Evolutionary conservation across 1,140 invertebrate genomes (phyloP).

Genomic region (Sminthurinus signatus): DNA sequence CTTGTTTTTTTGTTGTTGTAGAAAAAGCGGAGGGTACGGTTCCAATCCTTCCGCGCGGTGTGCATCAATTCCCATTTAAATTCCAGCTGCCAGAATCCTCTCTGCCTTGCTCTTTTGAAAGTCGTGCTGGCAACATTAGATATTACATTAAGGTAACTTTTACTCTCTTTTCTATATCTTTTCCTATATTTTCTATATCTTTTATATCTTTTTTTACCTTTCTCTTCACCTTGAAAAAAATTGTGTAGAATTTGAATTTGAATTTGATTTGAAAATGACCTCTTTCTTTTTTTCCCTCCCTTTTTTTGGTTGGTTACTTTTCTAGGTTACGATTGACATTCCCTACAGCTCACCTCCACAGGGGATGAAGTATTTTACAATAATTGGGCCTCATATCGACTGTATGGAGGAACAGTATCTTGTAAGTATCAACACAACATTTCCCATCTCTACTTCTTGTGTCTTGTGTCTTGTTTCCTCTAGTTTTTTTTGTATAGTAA

Average conservation of each 20-base stretch:
- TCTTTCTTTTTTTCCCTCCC: too few relatives aligned
- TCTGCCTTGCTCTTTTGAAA: constrained; percentile 74
- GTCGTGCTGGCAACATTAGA: constrained; percentile 67
- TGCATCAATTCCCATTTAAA: constrained; percentile 68
- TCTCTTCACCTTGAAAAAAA: too few relatives aligned
- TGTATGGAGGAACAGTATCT: constrained; percentile 80
- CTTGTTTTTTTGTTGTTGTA: constrained; percentile 42
- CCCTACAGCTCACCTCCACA: constrained; percentile 77
- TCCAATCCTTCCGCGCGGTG: constrained; percentile 66
- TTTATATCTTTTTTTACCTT: too few relatives aligned
- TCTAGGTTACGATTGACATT: constrained; percentile 64
- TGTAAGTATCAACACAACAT: too few relatives aligned
- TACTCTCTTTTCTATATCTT: too few relatives aligned
- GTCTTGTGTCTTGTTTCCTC: too few relatives aligned
- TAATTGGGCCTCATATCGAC: constrained; percentile 76
- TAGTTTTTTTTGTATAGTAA: too few relatives aligned
- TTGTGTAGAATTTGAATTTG: too few relatives aligned
- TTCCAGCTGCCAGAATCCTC: constrained; percentile 71
- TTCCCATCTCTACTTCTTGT: too few relatives aligned
- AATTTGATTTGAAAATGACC: too few relatives aligned
- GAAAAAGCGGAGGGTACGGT: constrained; percentile 60
- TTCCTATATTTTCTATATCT: too few relatives aligned
- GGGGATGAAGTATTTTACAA: constrained; percentile 77
- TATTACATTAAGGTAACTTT: constrained; percentile 70
- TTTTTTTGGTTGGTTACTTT: constrained; percentile 4